A percentile compares a stretch with the other conserved stretches of the same genome.
Evolutionary conservation across 2,113 vertebrate species (phyloP).

Genomic region (Chamaea fasciata): DNA sequence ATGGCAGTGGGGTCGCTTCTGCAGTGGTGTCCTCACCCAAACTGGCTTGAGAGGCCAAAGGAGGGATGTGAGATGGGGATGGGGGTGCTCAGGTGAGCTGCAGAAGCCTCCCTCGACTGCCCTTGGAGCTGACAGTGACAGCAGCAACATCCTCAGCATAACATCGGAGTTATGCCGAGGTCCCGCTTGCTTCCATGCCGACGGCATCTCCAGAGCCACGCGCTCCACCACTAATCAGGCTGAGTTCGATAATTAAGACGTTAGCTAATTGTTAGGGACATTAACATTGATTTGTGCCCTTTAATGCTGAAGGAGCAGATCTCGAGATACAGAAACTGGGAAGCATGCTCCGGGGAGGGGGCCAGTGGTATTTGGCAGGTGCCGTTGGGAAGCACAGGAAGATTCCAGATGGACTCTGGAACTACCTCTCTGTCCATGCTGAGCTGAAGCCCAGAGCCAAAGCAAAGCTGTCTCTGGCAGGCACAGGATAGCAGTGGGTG

Average conservation of each 20-base stretch:
- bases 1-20: neutral
- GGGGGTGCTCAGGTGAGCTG: neutral
- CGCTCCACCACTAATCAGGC: neutral
- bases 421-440: neutral
- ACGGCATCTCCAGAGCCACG: neutral
- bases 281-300: constrained; percentile 68
- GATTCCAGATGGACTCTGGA: neutral
- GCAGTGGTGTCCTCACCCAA: neutral
- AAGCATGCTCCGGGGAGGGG: rapidly evolving
- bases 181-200: neutral
- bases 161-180: rapidly evolving
- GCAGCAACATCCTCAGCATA: neutral
- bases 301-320: constrained; percentile 1
- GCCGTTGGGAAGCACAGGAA: neutral
- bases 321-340: neutral
- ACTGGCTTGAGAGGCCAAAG: rapidly evolving
- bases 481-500: rapidly evolving
- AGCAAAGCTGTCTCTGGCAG: neutral
- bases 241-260: constrained; percentile 61
- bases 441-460: neutral
- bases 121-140: neutral
- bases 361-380: neutral
- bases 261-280: constrained; percentile 70
- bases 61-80: neutral
- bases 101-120: neutral